These are phyloP conservation scores for Dugesia japonica DNA, from an alignment of 2,888 invertebrate genomes.

Conservation along the genomic window DNA sequence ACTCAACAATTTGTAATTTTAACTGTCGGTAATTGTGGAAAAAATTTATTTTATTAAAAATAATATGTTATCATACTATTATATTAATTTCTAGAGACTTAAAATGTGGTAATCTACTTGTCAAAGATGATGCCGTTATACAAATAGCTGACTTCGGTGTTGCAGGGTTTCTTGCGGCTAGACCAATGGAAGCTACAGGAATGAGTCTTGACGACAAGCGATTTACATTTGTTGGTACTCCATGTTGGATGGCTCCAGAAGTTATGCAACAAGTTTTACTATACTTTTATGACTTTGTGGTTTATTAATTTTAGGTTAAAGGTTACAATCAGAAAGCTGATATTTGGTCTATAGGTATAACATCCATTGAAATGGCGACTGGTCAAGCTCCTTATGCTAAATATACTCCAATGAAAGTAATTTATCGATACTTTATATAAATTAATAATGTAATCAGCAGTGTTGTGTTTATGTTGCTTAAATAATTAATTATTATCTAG, in stretches of 20 bases:
- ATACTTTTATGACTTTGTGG: background rate
- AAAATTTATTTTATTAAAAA: too few relatives aligned
- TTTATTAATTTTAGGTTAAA: slow-evolving; percentile 4
- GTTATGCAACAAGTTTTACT: slow-evolving; percentile 60
- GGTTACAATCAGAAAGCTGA: slow-evolving; percentile 96
- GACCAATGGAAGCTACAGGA: slow-evolving; percentile 27
- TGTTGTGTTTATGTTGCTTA: slow-evolving; percentile 80
- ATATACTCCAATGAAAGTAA: slow-evolving; percentile 84
- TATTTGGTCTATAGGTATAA: slow-evolving; percentile 81
- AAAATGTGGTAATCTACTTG: slow-evolving; percentile 87
- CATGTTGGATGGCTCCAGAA: slow-evolving; percentile 99
- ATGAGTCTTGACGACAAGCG: slow-evolving; percentile 47
- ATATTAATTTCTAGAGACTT: slow-evolving; percentile 58
- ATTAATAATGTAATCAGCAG: slow-evolving; percentile 91
- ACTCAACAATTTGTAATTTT: too few relatives aligned
- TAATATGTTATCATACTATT: too few relatives aligned
- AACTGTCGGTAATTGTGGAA: too few relatives aligned
- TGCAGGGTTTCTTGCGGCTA: slow-evolving; percentile 54
- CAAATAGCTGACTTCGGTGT: slow-evolving; percentile 70
- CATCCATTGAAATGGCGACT: slow-evolving; percentile 93
- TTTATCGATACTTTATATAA: slow-evolving; percentile 68
- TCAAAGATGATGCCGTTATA: slow-evolving; percentile 77
- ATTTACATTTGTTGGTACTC: slow-evolving; percentile 94
- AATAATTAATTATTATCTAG: slow-evolving; percentile 89
- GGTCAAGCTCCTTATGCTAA: slow-evolving; percentile 89